A percentile compares a stretch with the other conserved stretches of the same genome.
phyloP scores from a whole-genome alignment of 2,888 invertebrate species.

The Cerastis leucographa region DNA sequence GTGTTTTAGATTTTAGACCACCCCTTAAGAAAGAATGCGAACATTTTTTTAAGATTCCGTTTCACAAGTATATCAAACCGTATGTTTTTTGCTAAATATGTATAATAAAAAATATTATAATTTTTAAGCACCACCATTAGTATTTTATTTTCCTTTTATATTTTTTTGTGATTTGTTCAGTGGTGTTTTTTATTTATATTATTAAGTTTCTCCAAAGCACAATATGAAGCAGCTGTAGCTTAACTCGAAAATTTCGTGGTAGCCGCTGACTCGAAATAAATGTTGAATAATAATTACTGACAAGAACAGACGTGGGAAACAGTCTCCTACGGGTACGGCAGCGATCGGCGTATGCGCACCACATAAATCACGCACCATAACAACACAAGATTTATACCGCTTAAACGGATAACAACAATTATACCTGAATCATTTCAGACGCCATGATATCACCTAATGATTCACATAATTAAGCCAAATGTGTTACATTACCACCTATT shows the following conservation, averaged over 20 bases:
- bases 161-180: no score
- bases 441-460: constrained; percentile 58
- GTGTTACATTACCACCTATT: constrained; percentile 61
- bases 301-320: constrained; percentile 72
- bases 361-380: constrained; percentile 83
- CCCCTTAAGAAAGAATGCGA: constrained; percentile 68
- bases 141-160: background rate
- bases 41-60: constrained; percentile 25
- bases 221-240: background rate
- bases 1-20: constrained; percentile 79
- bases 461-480: constrained; percentile 58
- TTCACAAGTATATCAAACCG: background rate
- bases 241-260: constrained; percentile 35
- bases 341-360: constrained; percentile 77
- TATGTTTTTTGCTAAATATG: background rate
- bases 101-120: background rate
- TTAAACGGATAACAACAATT: constrained; percentile 81
- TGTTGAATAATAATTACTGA: constrained; percentile 72
- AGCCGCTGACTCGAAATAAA: constrained; percentile 57
- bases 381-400: constrained; percentile 81
- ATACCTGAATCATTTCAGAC: constrained; percentile 73
- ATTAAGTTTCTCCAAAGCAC: background rate
- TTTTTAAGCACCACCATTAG: background rate
- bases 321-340: constrained; percentile 77
- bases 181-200: background rate